These are phyloP conservation scores for Lasioglossum vierecki DNA, from an alignment of 2,888 invertebrate genomes.

Conservation along the genomic window DNA sequence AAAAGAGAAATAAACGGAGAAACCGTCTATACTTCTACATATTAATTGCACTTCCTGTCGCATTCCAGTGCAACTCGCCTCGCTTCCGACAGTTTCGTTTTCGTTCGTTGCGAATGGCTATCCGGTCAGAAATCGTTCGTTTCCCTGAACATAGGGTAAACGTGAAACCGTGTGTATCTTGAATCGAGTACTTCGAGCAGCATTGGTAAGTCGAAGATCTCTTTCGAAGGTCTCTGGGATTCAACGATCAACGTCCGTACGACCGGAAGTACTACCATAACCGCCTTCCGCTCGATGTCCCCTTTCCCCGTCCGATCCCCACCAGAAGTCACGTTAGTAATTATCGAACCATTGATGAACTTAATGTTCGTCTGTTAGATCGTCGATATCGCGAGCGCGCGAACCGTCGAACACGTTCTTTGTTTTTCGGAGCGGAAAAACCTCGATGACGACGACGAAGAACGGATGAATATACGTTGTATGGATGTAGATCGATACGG, in stretches of 20 bases:
- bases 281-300: constrained; percentile 77
- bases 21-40: not conserved
- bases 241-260: constrained; percentile 73
- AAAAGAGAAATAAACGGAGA: not conserved
- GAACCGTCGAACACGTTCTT: not conserved
- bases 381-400: constrained; percentile 22
- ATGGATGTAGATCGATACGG: not conserved
- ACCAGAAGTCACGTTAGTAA: constrained; percentile 66
- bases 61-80: not conserved
- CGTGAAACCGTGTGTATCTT: not conserved
- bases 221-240: constrained; percentile 70
- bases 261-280: constrained; percentile 80
- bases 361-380: constrained; percentile 51
- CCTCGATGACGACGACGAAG: not conserved
- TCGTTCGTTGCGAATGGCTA: not conserved
- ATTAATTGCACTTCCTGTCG: not conserved
- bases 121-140: not conserved
- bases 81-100: not conserved
- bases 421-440: not conserved
- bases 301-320: constrained; percentile 60
- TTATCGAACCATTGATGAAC: constrained; percentile 66
- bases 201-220: constrained; percentile 66
- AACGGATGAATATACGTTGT: not conserved
- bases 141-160: not conserved
- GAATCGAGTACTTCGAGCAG: constrained; percentile 32